These are phyloP conservation scores for Girardinus metallicus DNA, from an alignment of 2,797 vertebrate genomes.

Conservation along the genomic window DNA sequence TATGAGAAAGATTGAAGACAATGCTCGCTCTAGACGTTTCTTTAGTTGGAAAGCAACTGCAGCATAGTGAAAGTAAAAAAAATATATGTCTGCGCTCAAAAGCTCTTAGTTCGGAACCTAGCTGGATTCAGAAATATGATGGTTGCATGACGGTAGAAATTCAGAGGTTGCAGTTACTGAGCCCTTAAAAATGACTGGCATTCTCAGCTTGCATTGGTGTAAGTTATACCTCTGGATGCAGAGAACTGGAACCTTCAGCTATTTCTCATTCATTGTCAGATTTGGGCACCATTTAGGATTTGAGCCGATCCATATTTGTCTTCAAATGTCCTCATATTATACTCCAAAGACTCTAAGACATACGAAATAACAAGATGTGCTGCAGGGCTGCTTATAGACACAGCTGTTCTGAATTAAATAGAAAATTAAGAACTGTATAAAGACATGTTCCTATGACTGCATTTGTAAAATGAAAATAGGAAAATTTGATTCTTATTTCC, in stretches of 20 bases:
- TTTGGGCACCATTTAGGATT: background rate
- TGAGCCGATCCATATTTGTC: background rate
- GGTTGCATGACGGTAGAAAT: constrained; percentile 30
- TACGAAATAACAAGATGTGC: background rate
- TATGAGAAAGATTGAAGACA: background rate
- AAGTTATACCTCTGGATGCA: constrained; percentile 40
- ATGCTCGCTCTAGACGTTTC: background rate
- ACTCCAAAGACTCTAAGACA: background rate
- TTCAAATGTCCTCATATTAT: background rate
- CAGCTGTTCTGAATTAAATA: background rate
- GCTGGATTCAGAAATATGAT: constrained; percentile 9
- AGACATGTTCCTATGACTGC: background rate
- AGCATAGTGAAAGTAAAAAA: background rate
- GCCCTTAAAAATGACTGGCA: constrained; percentile 22
- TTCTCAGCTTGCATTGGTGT: constrained; percentile 31
- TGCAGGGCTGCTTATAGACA: background rate
- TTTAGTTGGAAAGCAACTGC: background rate
- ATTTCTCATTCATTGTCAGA: constrained; percentile 20
- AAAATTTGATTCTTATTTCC: background rate
- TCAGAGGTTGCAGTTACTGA: constrained; percentile 22
- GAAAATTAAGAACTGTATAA: background rate
- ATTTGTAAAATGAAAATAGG: constrained; percentile 2
- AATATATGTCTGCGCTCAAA: background rate
- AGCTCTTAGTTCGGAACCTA: background rate
- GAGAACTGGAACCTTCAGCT: constrained; percentile 32